Base-by-base conservation (phyloP, 1,140 invertebrate species). In the Pectinophora gossypiella region DNA sequence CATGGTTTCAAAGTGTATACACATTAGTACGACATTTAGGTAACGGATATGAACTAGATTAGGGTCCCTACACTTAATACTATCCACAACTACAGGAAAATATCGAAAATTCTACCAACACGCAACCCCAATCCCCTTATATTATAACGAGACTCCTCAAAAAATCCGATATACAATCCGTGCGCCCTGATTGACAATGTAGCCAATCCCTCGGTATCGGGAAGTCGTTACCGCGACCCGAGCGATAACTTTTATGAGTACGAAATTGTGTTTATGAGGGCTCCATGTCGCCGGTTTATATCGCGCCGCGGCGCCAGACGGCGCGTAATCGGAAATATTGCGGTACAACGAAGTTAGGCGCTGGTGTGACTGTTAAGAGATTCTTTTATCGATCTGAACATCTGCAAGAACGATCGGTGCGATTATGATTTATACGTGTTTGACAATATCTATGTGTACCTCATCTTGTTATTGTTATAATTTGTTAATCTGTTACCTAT, bases 191-290 rank as follows among this genome's bases (percentile, higher is more conserved):
- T 75, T 73, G 72, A 64, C 76, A 76, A 80, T 75, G 68, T 68
- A 56, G 36, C 21, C 52, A 40, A 48, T 59, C 49, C 46, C 36
- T 27, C 44, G 44, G 61, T 66, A 59, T 60, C 56, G 59, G 48
- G 59, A 40, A 15, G n/a, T 40, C 36, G 36, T 40, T 40, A 40
- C 36, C 12, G 5, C 48, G 54, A 56, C n/a, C 57, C 20, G 48
- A 48, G 42, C 69, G 76, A 69, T 85, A 81, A 85, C 78, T 85
- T 85, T 85, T 85, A 85, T 82, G 80, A 79, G 71, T 59, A 67
- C 61, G 62, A 77, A 84, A 85, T 85, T 85, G 80, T 82, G 78
- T 85, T 85, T 85, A 85, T 81, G 65, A 54, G 57, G 56, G 9
- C 9, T n/a, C n/a, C 27, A 9, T 9, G 27, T 9, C 27, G 27